Evolutionary conservation across 2,797 vertebrate genomes (phyloP).

Genomic region (Antennarius maculatus): DNA sequence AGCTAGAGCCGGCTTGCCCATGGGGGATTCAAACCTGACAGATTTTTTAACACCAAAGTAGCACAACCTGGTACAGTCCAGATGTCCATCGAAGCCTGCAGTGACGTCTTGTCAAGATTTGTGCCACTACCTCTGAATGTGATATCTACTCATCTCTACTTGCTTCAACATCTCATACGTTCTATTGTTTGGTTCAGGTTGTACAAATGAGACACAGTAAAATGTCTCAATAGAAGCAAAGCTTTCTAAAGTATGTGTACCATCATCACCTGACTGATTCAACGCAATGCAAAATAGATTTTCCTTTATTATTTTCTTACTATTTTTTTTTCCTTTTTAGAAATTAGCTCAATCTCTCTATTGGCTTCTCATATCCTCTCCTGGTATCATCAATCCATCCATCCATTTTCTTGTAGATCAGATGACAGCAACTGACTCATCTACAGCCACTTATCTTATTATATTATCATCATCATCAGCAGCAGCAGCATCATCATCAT

Average conservation of each 20-base stretch:
- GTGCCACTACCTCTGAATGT: constrained; percentile 14
- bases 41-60: constrained; percentile 39
- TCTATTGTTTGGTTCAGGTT: neutral
- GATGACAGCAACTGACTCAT: too few relatives aligned
- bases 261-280: neutral
- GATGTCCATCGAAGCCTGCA: constrained; percentile 34
- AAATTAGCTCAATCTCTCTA: too few relatives aligned
- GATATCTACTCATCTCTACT: neutral
- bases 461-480: too few relatives aligned
- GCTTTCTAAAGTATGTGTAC: neutral
- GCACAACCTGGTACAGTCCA: constrained; percentile 40
- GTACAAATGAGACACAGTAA: neutral
- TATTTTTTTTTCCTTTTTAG: too few relatives aligned
- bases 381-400: neutral
- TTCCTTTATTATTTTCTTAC: too few relatives aligned
- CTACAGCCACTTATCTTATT: too few relatives aligned
- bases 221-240: neutral
- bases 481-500: too few relatives aligned
- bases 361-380: neutral
- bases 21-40: constrained; percentile 43
- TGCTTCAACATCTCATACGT: neutral
- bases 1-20: constrained; percentile 33
- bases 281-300: neutral
- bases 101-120: constrained; percentile 28
- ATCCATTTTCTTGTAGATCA: too few relatives aligned